phyloP scores from a whole-genome alignment of 2,797 vertebrate genomes.

The Bothrops alternatus region DNA sequence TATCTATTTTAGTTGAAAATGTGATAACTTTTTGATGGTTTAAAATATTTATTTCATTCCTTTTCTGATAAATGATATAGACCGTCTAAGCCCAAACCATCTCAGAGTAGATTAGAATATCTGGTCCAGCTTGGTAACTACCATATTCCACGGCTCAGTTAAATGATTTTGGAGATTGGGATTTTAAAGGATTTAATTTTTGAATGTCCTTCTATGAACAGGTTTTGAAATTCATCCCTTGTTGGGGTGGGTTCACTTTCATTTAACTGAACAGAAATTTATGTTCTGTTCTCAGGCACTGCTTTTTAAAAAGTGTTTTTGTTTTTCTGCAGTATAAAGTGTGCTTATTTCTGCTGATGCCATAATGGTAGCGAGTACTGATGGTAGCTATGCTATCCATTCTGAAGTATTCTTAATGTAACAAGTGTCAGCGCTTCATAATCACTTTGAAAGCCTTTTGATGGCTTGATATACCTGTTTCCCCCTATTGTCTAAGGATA shows the following conservation, averaged over 20 bases:
- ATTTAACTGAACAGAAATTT: not conserved
- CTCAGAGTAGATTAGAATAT: not conserved
- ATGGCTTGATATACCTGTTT: not conserved
- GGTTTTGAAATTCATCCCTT: not conserved
- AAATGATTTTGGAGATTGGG: not conserved
- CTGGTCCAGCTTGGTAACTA: not conserved
- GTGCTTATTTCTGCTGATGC: not conserved
- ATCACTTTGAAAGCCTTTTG: not conserved
- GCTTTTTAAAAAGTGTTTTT: not conserved
- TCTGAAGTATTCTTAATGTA: not conserved
- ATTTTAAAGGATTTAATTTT: not conserved
- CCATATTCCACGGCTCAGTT: not conserved
- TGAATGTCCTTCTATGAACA: not conserved
- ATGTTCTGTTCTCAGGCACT: not conserved
- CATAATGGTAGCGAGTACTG: not conserved
- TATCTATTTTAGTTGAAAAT: not conserved
- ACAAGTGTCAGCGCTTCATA: not conserved
- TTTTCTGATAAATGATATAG: not conserved
- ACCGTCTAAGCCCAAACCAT: not conserved
- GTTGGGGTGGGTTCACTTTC: not conserved
- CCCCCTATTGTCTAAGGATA: not conserved
- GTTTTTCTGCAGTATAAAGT: not conserved
- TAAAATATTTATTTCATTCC: not conserved
- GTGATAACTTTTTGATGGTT: not conserved
- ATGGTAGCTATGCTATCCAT: not conserved